Evolutionary conservation across 92 coral and sea anemone species (phyloP).

Genomic region (Paramuricea clavata): DNA sequence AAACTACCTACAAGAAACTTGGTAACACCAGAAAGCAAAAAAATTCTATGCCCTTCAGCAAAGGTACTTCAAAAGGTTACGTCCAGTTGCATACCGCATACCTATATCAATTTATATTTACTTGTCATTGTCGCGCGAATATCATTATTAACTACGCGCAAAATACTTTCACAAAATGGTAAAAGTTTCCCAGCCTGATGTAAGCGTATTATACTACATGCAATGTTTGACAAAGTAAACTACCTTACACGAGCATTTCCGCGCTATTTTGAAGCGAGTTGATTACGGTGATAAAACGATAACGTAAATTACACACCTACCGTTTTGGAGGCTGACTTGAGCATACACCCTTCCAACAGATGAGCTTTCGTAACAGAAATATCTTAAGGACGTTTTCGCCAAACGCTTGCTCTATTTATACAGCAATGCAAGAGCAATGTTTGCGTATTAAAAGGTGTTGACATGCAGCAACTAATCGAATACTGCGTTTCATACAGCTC

Average conservation of each 20-base stretch:
- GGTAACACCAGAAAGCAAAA: too few relatives aligned
- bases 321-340: constrained; percentile 4
- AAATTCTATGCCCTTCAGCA: not conserved
- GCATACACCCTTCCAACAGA: constrained; percentile 4
- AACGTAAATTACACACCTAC: constrained; percentile 42
- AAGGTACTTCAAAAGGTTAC: not conserved
- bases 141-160: not conserved
- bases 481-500: constrained; percentile 39
- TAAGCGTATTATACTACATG: not conserved
- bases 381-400: constrained; percentile 8
- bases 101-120: not conserved
- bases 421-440: constrained; percentile 29
- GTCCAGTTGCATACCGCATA: not conserved
- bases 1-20: not conserved
- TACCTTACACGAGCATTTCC: not conserved
- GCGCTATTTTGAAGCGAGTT: not conserved
- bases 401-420: constrained; percentile 38
- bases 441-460: constrained; percentile 50
- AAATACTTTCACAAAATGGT: not conserved
- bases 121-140: constrained; percentile 6
- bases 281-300: not conserved
- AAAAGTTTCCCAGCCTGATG: not conserved
- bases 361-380: constrained; percentile 27
- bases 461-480: constrained; percentile 47
- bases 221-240: not conserved